Evolutionary conservation across 2,888 invertebrate species (phyloP).

Genomic region (Zhuqinia jingwanae): DNA sequence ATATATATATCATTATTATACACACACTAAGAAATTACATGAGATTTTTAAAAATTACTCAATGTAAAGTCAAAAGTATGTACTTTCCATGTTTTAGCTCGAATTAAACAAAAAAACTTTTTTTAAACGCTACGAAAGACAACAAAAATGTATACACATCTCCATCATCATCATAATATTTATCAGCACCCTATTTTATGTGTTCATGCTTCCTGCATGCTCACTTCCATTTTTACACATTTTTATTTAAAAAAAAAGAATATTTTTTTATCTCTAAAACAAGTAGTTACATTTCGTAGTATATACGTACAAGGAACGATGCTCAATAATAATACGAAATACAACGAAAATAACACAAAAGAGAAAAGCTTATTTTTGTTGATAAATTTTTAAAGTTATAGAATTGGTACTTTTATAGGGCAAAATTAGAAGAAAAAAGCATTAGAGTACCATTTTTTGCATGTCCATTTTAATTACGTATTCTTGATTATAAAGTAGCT

Average conservation of each 20-base stretch:
- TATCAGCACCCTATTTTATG: constrained; percentile 52
- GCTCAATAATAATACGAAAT: no score
- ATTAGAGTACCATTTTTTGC: constrained; percentile 57
- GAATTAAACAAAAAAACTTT: background rate
- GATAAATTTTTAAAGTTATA: background rate
- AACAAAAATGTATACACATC: background rate
- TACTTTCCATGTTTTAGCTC: background rate
- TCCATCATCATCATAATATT: constrained; percentile 25
- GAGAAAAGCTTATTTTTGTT: background rate
- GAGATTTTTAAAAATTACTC: background rate
- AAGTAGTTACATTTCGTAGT: no score
- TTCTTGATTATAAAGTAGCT: constrained; percentile 54
- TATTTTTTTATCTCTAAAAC: no score
- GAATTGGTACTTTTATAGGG: constrained; percentile 50
- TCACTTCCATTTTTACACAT: background rate
- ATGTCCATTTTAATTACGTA: constrained; percentile 61
- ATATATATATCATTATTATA: background rate
- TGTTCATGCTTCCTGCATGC: constrained; percentile 52
- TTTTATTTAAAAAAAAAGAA: constrained; percentile 5
- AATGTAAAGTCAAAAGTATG: background rate
- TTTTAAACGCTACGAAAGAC: background rate
- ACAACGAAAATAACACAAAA: background rate
- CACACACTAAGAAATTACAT: background rate
- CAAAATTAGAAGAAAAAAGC: constrained; percentile 56
- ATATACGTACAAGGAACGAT: no score